Evolutionary conservation across 2,888 invertebrate genomes (phyloP).

Genomic region (Aplocera efformata): DNA sequence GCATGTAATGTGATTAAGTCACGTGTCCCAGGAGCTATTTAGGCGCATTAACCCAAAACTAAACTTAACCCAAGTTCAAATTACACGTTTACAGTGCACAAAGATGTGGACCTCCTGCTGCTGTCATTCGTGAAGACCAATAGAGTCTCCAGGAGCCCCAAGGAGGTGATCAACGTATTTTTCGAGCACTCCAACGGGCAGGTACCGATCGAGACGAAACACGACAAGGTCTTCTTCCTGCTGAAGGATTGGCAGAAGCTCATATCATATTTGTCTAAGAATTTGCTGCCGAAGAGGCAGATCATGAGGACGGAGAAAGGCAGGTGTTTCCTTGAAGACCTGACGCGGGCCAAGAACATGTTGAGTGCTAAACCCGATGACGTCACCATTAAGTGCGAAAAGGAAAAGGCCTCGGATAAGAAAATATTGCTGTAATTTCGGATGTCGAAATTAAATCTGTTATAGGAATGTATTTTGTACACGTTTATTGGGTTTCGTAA

Average conservation of each 20-base stretch:
- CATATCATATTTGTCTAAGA: constrained; percentile 62
- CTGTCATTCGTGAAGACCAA: constrained; percentile 50
- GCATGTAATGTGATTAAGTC: too few relatives aligned
- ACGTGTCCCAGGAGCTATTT: too few relatives aligned
- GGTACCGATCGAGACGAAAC: constrained; percentile 56
- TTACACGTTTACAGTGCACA: constrained; percentile 41
- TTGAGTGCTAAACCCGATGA: constrained; percentile 50
- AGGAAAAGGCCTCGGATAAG: constrained; percentile 37
- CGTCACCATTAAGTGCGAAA: constrained; percentile 44
- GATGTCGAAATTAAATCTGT: background rate
- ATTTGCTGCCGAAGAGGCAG: constrained; percentile 59
- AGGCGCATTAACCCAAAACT: too few relatives aligned
- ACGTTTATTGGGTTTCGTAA: too few relatives aligned
- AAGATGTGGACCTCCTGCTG: constrained; percentile 53
- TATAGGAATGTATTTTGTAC: too few relatives aligned
- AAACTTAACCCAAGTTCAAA: too few relatives aligned
- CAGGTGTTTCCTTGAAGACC: constrained; percentile 59
- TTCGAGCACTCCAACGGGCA: constrained; percentile 64
- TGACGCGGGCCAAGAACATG: constrained; percentile 62
- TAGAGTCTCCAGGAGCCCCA: constrained; percentile 38
- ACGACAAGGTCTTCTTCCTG: constrained; percentile 51
- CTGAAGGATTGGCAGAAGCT: constrained; percentile 68
- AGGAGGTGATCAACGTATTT: constrained; percentile 58
- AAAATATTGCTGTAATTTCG: constrained; percentile 42
- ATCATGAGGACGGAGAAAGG: constrained; percentile 65